Evolutionary conservation across 2,888 invertebrate species (phyloP).

Genomic region (Junonia oenone): DNA sequence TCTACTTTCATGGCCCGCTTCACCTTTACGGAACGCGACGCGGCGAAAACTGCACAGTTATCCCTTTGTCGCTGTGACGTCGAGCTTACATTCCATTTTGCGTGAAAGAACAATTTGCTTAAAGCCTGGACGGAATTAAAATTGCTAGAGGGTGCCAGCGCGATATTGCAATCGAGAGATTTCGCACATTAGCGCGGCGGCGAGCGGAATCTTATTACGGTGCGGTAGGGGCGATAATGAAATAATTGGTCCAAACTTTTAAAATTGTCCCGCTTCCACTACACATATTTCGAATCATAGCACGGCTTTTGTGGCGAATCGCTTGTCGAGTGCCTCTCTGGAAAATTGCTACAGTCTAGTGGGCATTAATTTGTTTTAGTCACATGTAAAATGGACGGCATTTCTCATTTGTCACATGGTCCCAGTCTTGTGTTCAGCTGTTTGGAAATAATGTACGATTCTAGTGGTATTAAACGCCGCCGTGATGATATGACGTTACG

Average conservation of each 20-base stretch:
- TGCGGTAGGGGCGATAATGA: conserved; percentile 43
- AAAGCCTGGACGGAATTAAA: conserved; percentile 53
- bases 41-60: conserved; percentile 49
- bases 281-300: conserved; percentile 40
- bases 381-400: conserved; percentile 33
- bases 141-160: conserved; percentile 47
- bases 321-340: conserved; percentile 35
- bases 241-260: conserved; percentile 32
- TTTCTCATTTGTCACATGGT: conserved; percentile 30
- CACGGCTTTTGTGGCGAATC: conserved; percentile 45
- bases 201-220: conserved; percentile 35
- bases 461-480: conserved; percentile 8
- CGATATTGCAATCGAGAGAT: conserved; percentile 42
- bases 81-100: conserved; percentile 48
- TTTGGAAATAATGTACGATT: conserved; percentile 23
- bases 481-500: neutral
- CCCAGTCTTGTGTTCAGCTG: conserved; percentile 17
- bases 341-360: conserved; percentile 37
- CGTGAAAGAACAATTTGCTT: conserved; percentile 58
- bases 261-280: conserved; percentile 38
- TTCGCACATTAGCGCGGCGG: conserved; percentile 33
- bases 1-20: conserved; percentile 59
- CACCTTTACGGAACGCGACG: conserved; percentile 52
- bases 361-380: conserved; percentile 34
- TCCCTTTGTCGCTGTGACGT: conserved; percentile 36